Percentiles rank a stretch among this genome's conserved stretches.
Conservation (phyloP, 1,140 invertebrate genomes). For the Zaprionus kolodkinae region DNA sequence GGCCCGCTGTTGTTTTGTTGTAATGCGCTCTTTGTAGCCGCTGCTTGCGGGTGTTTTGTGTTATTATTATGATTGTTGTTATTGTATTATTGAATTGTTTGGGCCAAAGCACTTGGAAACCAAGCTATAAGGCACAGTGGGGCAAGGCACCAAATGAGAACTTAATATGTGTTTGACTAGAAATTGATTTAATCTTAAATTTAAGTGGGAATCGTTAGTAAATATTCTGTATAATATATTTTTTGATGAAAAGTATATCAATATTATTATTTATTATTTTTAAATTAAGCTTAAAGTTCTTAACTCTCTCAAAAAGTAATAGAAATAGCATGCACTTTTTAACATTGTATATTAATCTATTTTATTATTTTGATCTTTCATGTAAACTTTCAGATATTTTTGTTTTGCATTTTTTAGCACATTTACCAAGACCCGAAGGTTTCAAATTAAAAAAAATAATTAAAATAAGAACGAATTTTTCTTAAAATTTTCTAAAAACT, state of each 20-base stretch:
- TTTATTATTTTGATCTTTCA: too few species aligned
- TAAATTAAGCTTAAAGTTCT: background rate
- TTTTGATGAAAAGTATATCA: too few species aligned
- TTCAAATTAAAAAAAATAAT: too few species aligned
- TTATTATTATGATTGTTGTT: constrained; percentile 83
- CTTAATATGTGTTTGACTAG: too few species aligned
- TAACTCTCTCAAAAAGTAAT: background rate
- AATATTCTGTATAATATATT: too few species aligned
- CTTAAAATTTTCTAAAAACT: background rate
- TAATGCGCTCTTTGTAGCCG: constrained; percentile 58
- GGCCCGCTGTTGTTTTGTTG: constrained; percentile 44
- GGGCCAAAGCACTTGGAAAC: constrained; percentile 78
- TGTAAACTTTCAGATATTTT: too few species aligned
- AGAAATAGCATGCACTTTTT: too few species aligned
- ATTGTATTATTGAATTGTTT: constrained; percentile 83
- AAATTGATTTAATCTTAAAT: too few species aligned
- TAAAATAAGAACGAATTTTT: background rate
- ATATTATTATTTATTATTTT: background rate
- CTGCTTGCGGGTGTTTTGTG: constrained; percentile 69
- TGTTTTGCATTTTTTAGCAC: too few species aligned
- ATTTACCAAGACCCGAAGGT: too few species aligned
- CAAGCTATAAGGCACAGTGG: constrained; percentile 52
- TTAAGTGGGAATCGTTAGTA: too few species aligned
- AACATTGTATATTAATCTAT: too few species aligned
- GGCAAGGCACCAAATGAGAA: background rate